These are phyloP conservation scores for Amiota mariae DNA, from an alignment of 2,888 invertebrate species.

Conservation along the genomic window DNA sequence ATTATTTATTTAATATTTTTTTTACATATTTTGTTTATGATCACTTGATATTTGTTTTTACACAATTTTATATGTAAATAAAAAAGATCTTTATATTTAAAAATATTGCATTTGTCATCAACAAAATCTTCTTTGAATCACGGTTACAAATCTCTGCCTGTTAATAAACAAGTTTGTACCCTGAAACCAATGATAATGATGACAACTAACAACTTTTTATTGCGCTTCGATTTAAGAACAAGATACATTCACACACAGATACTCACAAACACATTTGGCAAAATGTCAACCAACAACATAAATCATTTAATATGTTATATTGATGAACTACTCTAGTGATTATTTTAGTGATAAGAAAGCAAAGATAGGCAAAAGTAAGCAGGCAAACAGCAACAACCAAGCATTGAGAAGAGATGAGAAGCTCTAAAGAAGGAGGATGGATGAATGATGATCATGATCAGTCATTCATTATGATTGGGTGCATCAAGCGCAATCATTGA, in stretches of 20 bases:
- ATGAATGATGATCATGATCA: no score
- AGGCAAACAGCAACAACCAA: no score
- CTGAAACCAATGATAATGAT: slow-evolving; percentile 35
- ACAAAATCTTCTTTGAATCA: neutral
- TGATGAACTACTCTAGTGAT: no score
- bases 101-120: no score
- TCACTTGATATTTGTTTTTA: neutral
- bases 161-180: slow-evolving; percentile 37
- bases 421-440: no score
- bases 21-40: neutral
- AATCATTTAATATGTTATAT: no score
- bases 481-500: no score
- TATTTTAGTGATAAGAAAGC: slow-evolving; percentile 5
- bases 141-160: neutral
- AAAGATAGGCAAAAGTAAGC: neutral
- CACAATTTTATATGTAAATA: no score
- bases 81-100: neutral
- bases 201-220: slow-evolving; percentile 61
- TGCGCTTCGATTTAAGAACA: slow-evolving; percentile 39
- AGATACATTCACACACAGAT: neutral
- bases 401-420: no score
- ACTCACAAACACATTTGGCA: neutral
- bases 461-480: no score
- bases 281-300: no score
- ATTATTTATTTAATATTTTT: neutral